Base-by-base conservation (phyloP, 2,888 invertebrate genomes). In the Drosophila sordidapex region DNA sequence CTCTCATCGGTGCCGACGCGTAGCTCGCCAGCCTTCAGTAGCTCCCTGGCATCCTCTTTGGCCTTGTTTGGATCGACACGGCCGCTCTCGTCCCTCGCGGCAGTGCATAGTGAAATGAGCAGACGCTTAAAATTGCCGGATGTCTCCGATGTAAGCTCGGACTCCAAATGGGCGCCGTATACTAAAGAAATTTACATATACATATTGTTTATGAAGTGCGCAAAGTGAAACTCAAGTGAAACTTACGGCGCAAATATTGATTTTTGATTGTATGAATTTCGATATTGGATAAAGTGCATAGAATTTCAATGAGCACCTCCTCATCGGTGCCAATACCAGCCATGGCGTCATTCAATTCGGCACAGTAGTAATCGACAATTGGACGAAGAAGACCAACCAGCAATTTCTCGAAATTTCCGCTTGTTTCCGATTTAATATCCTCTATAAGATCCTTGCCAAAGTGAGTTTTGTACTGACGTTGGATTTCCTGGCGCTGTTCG, bases 51-150 rank as follows among this genome's bases (percentile, higher is more conserved):
- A 93, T 98, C 98, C 83, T 95, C 94, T 74, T 96, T 94, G 27
- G 98, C 98, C 76, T 94, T 94, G 11, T 94, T 94, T 48, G 94
- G 95, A 93, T 98, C 96, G 7, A 95, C 94, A 18, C 95, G 94
- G 91, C 96, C 95, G 80, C 96, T 96, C 93, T 99, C 99, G 91
- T 97, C 93, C 6, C 93, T 91, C 91, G 94, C 94, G 90, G 95
- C 96, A 91, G 96, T 96, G 88, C 96, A 96, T 21, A 98, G 93
- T 35, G 98, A 97, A 31, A 98, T 96, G 94, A 99, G 95, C 49
- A 99, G 94, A 63, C 98, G 95, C 92, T 97, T 96, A 94, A 99
- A 99, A 91, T 96, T 96, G 18, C 99, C 99, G 56, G 97, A 97
- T 2, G 98, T 98, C 92, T 99, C 99, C 58, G 96, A 95, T 76